Evolutionary conservation across 2,888 invertebrate genomes (phyloP).

Genomic region (Drosophila infuscata): DNA sequence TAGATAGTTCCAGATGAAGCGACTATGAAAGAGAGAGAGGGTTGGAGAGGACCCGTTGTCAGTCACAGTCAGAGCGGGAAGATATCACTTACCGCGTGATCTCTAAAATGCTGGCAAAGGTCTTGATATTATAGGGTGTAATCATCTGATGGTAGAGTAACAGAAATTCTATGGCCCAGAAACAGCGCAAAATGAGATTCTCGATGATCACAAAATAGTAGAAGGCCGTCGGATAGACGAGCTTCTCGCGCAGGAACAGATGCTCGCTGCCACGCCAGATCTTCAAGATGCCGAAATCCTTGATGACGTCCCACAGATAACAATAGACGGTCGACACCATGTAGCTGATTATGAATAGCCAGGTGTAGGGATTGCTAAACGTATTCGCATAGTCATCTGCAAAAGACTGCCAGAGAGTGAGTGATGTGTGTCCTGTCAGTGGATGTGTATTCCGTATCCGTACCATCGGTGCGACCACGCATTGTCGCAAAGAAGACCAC

Average conservation of each 20-base stretch:
- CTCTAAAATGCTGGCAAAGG: constrained; percentile 92
- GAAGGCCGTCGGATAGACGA: constrained; percentile 94
- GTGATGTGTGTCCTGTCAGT: not conserved
- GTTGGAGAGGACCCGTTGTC: not conserved
- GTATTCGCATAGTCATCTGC: constrained; percentile 87
- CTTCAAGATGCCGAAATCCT: constrained; percentile 98
- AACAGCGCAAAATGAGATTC: constrained; percentile 95
- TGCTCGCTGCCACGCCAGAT: constrained; percentile 93
- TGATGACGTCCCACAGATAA: constrained; percentile 97
- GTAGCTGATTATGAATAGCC: constrained; percentile 93
- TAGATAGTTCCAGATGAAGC: constrained; percentile 99
- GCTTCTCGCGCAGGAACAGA: constrained; percentile 95
- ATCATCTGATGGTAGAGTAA: constrained; percentile 90
- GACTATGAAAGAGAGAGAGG: constrained; percentile 83
- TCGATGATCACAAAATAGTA: constrained; percentile 97
- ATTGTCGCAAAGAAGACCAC: constrained; percentile 93
- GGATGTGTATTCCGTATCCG: not conserved
- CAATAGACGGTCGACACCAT: constrained; percentile 96
- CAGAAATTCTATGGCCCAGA: constrained; percentile 95
- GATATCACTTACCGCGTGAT: constrained; percentile 89
- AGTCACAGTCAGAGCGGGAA: not conserved
- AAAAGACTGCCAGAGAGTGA: constrained; percentile 53
- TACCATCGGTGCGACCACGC: constrained; percentile 77
- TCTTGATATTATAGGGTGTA: constrained; percentile 91
- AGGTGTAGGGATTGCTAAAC: constrained; percentile 92